Base-by-base conservation (phyloP, 2,113 vertebrate species). In the Gobius niger region DNA sequence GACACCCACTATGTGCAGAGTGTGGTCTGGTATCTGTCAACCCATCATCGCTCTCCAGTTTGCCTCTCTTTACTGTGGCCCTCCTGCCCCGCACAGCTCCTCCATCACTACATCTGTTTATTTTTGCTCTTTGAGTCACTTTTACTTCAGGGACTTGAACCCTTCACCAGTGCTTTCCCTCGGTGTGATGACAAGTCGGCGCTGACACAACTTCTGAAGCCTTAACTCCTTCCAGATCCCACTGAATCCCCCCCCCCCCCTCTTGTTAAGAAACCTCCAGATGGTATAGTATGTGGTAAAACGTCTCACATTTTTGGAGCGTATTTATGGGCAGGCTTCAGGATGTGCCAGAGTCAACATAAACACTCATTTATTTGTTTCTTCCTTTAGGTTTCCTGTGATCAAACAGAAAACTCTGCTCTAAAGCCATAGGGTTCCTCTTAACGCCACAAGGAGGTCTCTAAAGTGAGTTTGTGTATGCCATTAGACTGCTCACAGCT, bases 301-400 rank as follows among this genome's bases (percentile, higher is more conserved):
- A 73, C 7, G 7, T 52, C 53, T 59, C 9, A 0, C 62, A 47
- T 42, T 34, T 54, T 47, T 54, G 8, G 12, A 7, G 50, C 16
- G 7, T 8, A 15, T 47, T 61, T 68, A 63, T 65, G 44, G 19
- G 57, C 80, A 65, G 67, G 66, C 67, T 57, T 72, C 76, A 78
- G 77, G 82, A 86, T 66, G 80, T 70, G 19, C 40, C 19, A 76
- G 79, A 85, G 80, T 65, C 73, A 60, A 68, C 61, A 63, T 73
- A 76, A 90, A 84, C 57, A 76, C 53, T 19, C 2, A 63, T 82
- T 83, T 77, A 84, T 85, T 80, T 74, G 81, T 82, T 85, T 86
- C 57, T 71, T 59, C 52, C 56, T 53, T 15, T 64, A 52, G 11
- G 53, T 66, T 67, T 71, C 69, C 83, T 76, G 81, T 69, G 64